Conservation (phyloP, 2,797 vertebrate genomes). For the Galago senegalensis region DNA sequence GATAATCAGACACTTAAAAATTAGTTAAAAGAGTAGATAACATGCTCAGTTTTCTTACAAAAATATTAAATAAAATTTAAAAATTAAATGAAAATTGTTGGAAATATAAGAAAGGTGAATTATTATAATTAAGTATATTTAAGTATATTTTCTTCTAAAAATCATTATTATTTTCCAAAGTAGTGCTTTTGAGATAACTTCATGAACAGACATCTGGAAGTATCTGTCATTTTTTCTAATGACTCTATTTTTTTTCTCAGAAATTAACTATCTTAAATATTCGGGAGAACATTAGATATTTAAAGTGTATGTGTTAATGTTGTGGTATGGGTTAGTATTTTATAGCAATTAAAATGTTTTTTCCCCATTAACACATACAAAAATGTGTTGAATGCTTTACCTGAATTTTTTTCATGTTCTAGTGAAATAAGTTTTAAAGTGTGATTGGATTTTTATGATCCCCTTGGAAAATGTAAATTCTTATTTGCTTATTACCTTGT, state of each 20-base stretch:
- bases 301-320: neutral
- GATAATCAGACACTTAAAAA: neutral
- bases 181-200: neutral
- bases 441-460: neutral
- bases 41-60: neutral
- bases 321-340: neutral
- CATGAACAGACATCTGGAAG: neutral
- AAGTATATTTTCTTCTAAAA: neutral
- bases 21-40: neutral
- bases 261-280: neutral
- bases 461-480: neutral
- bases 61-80: neutral
- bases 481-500: neutral
- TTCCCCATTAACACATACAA: neutral
- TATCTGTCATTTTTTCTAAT: neutral
- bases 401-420: neutral
- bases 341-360: neutral
- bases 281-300: neutral
- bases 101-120: neutral
- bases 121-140: too few relatives aligned
- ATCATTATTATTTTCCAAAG: neutral
- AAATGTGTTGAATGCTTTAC: neutral
- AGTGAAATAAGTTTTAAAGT: neutral
- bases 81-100: neutral
- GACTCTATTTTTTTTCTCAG: neutral